Evolutionary conservation across 2,888 invertebrate genomes (phyloP).

Genomic region (Xanthia icteritia): DNA sequence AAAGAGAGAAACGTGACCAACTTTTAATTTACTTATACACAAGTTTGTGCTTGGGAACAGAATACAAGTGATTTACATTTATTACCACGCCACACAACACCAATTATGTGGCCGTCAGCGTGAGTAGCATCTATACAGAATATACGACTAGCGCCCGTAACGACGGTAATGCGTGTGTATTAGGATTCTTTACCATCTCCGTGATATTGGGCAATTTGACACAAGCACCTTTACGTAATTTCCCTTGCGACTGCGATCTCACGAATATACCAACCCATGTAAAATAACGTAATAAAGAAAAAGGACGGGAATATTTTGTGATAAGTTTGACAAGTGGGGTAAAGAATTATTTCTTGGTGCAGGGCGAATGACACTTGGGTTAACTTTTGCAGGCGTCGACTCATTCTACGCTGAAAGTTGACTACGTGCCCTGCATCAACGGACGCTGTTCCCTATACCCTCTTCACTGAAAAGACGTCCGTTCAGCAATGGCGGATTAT

Average conservation of each 20-base stretch:
- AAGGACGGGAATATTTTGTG: constrained; percentile 53
- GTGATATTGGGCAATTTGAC: constrained; percentile 60
- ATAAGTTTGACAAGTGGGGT: constrained; percentile 60
- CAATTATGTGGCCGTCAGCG: constrained; percentile 31
- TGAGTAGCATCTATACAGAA: constrained; percentile 1
- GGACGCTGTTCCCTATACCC: constrained; percentile 31
- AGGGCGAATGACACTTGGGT: constrained; percentile 64
- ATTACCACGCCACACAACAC: constrained; percentile 39
- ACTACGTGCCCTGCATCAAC: constrained; percentile 74
- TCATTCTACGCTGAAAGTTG: constrained; percentile 70
- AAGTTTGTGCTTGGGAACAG: constrained; percentile 47
- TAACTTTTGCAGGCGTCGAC: constrained; percentile 68
- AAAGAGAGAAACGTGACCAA: constrained; percentile 58
- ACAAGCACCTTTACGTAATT: constrained; percentile 66
- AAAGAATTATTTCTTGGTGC: constrained; percentile 59
- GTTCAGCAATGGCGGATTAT: constrained; percentile 66
- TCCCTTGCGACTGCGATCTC: constrained; percentile 63
- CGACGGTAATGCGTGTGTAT: constrained; percentile 39
- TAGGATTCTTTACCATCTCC: constrained; percentile 52
- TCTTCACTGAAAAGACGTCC: constrained; percentile 50
- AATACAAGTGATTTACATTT: constrained; percentile 61
- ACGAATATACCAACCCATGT: constrained; percentile 34
- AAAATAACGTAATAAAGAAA: constrained; percentile 42
- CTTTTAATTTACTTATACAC: constrained; percentile 61
- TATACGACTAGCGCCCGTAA: constrained; percentile 9